Evolutionary conservation across 2,113 vertebrate species (phyloP).

Genomic region (Chionomys nivalis): DNA sequence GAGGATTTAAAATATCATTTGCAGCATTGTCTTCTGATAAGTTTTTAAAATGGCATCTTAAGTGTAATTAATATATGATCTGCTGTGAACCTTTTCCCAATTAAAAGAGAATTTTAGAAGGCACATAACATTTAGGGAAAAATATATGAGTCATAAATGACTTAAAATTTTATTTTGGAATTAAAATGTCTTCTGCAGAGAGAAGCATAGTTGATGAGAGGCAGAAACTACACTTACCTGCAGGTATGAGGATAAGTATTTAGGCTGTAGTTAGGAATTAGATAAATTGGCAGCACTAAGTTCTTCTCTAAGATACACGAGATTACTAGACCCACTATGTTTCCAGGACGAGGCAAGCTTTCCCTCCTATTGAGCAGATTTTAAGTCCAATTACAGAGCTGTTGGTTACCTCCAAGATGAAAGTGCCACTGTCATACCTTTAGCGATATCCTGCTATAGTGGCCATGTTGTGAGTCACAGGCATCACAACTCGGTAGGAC

Average conservation of each 20-base stretch:
- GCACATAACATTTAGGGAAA: not conserved
- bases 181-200: not conserved
- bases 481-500: not conserved
- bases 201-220: not conserved
- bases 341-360: not conserved
- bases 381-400: not conserved
- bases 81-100: not conserved
- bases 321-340: not conserved
- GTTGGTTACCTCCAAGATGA: not conserved
- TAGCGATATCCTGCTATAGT: not conserved
- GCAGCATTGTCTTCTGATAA: not conserved
- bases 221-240: not conserved
- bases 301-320: not conserved
- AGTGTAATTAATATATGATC: not conserved
- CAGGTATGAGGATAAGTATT: not conserved
- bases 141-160: not conserved
- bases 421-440: not conserved
- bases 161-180: not conserved
- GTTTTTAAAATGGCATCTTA: not conserved
- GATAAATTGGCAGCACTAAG: not conserved
- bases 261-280: not conserved
- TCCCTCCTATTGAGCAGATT: not conserved
- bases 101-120: constrained; percentile 21
- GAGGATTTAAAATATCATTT: not conserved
- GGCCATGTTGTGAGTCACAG: not conserved